phyloP scores from a whole-genome alignment of 2,797 vertebrate genomes.

The Catharus ustulatus region DNA sequence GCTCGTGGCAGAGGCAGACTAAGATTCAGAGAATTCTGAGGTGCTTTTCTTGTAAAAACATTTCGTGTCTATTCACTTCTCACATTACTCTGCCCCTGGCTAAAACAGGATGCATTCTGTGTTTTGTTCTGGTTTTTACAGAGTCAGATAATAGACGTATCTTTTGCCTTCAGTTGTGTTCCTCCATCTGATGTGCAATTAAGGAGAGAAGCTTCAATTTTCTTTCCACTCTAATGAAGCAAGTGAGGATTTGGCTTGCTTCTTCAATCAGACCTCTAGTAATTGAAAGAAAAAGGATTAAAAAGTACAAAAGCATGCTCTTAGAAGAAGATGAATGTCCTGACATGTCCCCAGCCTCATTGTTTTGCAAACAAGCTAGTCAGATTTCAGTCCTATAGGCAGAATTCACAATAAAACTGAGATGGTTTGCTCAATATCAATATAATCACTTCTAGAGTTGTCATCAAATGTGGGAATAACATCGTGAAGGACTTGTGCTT shows the following conservation, averaged over 20 bases:
- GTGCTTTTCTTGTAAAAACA: neutral
- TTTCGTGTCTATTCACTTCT: neutral
- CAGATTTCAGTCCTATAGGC: neutral
- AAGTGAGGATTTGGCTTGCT: neutral
- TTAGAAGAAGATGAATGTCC: neutral
- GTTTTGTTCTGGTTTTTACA: neutral
- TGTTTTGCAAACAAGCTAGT: neutral
- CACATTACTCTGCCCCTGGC: neutral
- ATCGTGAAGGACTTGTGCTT: neutral
- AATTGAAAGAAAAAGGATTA: neutral
- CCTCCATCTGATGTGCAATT: neutral
- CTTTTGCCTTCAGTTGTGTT: neutral
- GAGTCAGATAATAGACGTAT: neutral
- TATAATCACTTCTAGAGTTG: neutral
- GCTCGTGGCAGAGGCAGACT: neutral
- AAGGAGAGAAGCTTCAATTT: neutral
- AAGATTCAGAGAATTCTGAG: neutral
- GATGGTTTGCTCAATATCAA: neutral
- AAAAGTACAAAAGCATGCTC: neutral
- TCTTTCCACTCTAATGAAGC: neutral
- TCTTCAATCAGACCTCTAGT: neutral
- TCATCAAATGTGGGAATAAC: neutral
- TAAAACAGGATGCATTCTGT: neutral
- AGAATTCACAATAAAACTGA: neutral
- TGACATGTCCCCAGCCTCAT: neutral